These are phyloP conservation scores for Oncopodura yosiiana DNA, from an alignment of 1,140 invertebrate species.

Conservation along the genomic window DNA sequence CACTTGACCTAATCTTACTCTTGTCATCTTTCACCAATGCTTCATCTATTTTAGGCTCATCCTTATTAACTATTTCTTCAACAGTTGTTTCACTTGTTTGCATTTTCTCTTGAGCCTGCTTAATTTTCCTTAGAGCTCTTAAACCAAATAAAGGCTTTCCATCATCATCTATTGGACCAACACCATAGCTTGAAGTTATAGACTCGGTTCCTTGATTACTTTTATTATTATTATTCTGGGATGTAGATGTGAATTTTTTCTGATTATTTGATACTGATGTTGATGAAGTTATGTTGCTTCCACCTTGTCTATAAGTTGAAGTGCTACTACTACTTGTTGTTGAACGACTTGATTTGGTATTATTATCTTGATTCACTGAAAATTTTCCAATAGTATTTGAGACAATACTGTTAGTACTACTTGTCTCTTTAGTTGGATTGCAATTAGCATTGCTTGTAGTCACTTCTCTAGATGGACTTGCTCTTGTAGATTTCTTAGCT, in stretches of 20 bases:
- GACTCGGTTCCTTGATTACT: slow-evolving; percentile 46
- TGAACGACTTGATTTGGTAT: too few species aligned
- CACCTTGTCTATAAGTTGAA: neutral
- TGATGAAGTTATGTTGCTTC: slow-evolving; percentile 10
- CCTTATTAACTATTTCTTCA: neutral
- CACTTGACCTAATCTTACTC: slow-evolving; percentile 15
- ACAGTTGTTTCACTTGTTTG: neutral
- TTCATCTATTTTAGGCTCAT: neutral
- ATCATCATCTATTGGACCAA: slow-evolving; percentile 66
- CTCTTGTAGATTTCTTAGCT: too few species aligned
- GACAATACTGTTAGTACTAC: too few species aligned
- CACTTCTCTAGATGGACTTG: too few species aligned
- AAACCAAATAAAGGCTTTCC: slow-evolving; percentile 65
- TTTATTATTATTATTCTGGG: slow-evolving; percentile 6
- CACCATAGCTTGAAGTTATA: slow-evolving; percentile 68
- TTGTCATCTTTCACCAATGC: neutral
- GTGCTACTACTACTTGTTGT: neutral
- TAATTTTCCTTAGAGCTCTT: slow-evolving; percentile 52
- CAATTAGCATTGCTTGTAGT: too few species aligned
- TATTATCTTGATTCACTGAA: too few species aligned
- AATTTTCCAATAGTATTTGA: too few species aligned
- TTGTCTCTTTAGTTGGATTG: too few species aligned
- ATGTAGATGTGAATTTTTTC: neutral
- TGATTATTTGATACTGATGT: neutral
- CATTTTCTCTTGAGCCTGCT: slow-evolving; percentile 20